Base-by-base conservation (phyloP, 1,140 invertebrate species). In the Sminthurinus signatus region DNA sequence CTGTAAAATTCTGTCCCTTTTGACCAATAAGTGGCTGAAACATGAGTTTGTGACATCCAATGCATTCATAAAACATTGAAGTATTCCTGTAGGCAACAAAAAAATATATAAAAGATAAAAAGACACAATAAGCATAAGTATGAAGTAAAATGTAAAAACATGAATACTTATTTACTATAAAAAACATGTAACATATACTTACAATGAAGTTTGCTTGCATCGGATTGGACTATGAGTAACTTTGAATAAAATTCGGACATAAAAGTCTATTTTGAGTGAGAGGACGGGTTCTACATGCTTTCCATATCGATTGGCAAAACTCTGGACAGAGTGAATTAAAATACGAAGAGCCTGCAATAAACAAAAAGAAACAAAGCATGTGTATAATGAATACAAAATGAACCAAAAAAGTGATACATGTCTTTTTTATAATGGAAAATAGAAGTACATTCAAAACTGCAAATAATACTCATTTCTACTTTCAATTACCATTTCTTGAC, bases 251-350 rank as follows among this genome's bases (percentile, higher is more conserved):
- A 99, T 85, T 68, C 97, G 80, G 27, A 98, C 85, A 76, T 99
- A 99, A 79, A 99, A 99, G 78, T 99, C 97, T 2, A 88, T 90
- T 61, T 93, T 96, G 52, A 99, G 75, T 25, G 89, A 93, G 1
- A 99, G 73, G 4, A 99, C 70, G 0, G 97, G 97, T 56, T 85
- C 83, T 70, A 97, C 97, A 74, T 95, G 96, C 48, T 91, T 82
- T 21, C 91, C 89, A 77, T 99, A 96, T 39, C 90, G 81, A 74
- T 89, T 94, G 1, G 96, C 96, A 74, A 94, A 88, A 0, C 84
- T 81, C 70, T 97, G 90, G 69, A 99, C 89, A 68, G 85, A 85
- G 74, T 93, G 89, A 23, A 99, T 78, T 25, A 98, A 78, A 73
- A 99, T 98, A 70, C 97, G 81, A 10, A 99, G 74, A 5, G 90